phyloP scores from a whole-genome alignment of 2,888 invertebrate species.

The Syritta pipiens region DNA sequence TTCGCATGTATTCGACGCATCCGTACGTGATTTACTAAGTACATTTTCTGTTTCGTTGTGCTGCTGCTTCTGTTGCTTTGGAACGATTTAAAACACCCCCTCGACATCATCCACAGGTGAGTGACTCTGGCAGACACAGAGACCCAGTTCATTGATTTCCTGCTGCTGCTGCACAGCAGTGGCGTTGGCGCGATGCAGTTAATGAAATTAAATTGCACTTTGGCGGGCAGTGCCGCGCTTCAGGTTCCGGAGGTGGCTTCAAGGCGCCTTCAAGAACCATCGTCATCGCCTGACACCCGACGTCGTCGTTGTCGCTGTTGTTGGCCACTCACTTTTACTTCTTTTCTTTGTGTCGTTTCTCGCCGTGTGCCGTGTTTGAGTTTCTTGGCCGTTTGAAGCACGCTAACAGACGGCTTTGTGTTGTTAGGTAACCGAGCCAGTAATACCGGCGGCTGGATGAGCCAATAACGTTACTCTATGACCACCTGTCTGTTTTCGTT shows the following conservation, averaged over 20 bases:
- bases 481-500: constrained; percentile 9
- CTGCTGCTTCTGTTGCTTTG: constrained; percentile 8
- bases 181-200: too few relatives aligned
- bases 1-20: constrained; percentile 1
- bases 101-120: constrained; percentile 19
- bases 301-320: background rate
- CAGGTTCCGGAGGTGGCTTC: constrained; percentile 6
- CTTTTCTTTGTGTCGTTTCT: background rate
- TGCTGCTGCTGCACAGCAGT: too few relatives aligned
- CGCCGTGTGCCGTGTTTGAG: background rate
- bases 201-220: constrained; percentile 23
- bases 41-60: constrained; percentile 17
- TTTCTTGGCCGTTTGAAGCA: background rate
- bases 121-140: constrained; percentile 11
- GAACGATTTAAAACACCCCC: background rate
- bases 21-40: too few relatives aligned
- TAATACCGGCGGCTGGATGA: constrained; percentile 32
- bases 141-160: constrained; percentile 34
- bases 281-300: background rate
- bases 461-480: constrained; percentile 12
- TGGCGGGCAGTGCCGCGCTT: too few relatives aligned
- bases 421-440: constrained; percentile 47
- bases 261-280: constrained; percentile 44
- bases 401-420: constrained; percentile 18
- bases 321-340: constrained; percentile 44